phyloP scores from a whole-genome alignment of 35 echinoderm and acorn worm species.

The Diadema setosum region DNA sequence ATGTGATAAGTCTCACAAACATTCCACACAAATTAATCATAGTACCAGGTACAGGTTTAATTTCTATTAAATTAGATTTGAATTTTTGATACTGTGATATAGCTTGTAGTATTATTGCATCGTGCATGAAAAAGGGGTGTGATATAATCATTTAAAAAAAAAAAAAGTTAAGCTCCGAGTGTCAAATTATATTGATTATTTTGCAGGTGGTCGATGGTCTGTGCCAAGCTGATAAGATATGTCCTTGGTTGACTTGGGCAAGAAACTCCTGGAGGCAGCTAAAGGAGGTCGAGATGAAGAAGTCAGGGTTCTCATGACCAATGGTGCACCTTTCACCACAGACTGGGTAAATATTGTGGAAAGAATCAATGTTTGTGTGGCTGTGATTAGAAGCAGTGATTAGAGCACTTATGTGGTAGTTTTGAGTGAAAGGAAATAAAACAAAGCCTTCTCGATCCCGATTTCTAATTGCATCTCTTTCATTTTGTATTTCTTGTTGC shows the following conservation, averaged over 20 bases:
- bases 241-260: slow-evolving; percentile 84
- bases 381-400: too few species aligned
- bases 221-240: background rate
- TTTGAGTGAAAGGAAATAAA: too few species aligned
- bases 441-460: too few species aligned
- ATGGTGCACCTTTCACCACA: slow-evolving; percentile 95
- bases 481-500: too few species aligned
- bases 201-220: background rate
- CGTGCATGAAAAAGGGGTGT: background rate
- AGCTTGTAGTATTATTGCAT: background rate
- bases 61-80: background rate
- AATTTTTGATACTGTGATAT: background rate
- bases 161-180: background rate
- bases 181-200: background rate
- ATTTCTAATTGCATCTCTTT: too few species aligned
- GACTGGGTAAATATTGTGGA: slow-evolving; percentile 91
- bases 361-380: too few species aligned
- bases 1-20: too few species aligned
- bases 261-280: slow-evolving; percentile 76
- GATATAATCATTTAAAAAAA: background rate
- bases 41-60: too few species aligned
- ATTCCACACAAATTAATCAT: too few species aligned
- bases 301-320: slow-evolving; percentile 77
- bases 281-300: slow-evolving; percentile 72
- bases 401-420: too few species aligned